Base-by-base conservation (phyloP, 2,113 vertebrate species). In the Lampris incognitus region DNA sequence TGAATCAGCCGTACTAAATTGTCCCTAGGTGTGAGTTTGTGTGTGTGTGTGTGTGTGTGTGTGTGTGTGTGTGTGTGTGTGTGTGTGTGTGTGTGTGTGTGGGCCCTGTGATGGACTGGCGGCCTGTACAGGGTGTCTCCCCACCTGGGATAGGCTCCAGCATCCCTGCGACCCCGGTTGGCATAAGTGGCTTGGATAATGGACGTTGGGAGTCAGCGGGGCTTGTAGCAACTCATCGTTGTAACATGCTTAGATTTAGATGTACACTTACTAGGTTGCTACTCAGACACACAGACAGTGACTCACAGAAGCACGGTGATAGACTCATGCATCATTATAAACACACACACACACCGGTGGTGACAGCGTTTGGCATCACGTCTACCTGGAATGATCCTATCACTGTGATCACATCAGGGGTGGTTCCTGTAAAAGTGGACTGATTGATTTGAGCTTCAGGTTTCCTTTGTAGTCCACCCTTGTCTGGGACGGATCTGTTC, bases 401-500 rank as follows among this genome's bases (percentile, higher is more conserved):
- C 57, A 40, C 4, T 2, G 70, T 13, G 82, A 73, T 87, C 38
- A 59, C 11, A 67, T 72, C 51, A 73, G 42, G 8, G 1, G 57
- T 10, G 39, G 51, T 6, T 58, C 70, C 4, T 44, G 59, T 52
- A 3, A 24, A n/a, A 49, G 38, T 11, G 56, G 56, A 13, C 72
- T 76, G 67, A 83, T 56, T 40, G 49, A 67, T 44, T 9, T 39
- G 8, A 38, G 38, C 11, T 37, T 10, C 7, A 44, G 40, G 24
- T 56, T 70, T 9, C n/a, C 75, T 62, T 39, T 6, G 36, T 72
- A 79, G 58, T 59, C 61, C 62, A 72, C 73, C 66, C 60, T 8
- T 3, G 77, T 81, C 59, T 60, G 56, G 55, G 36, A 67, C 68
- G 58, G 69, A 86, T 84, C 63, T 5, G 44, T 69, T 70, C 57